These are phyloP conservation scores for Caenorhabditis parvicauda DNA, from an alignment of 2,888 invertebrate genomes.

Conservation along the genomic window DNA sequence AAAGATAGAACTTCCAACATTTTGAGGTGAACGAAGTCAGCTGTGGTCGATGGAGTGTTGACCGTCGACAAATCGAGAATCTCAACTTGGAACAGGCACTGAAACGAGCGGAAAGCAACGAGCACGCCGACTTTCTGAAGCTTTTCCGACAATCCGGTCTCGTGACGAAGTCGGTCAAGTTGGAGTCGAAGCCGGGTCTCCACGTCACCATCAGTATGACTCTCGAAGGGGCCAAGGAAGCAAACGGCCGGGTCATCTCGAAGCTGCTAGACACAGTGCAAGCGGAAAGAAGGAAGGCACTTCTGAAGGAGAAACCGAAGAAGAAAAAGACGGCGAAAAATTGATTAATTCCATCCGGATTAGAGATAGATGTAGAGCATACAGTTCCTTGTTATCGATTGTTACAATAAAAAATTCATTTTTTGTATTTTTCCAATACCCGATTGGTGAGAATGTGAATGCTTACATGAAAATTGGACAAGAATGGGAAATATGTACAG, in stretches of 20 bases:
- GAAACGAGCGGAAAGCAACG: constrained; percentile 13
- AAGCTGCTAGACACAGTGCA: constrained; percentile 26
- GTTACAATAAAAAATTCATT: background rate
- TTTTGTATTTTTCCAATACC: too few species aligned
- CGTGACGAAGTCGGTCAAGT: constrained; percentile 2
- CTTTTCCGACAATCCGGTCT: constrained; percentile 25
- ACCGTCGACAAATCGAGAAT: constrained; percentile 34
- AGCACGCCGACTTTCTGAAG: constrained; percentile 20
- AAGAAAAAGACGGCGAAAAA: constrained; percentile 4
- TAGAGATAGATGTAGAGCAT: too few species aligned
- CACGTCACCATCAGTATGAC: constrained; percentile 31
- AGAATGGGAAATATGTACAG: too few species aligned
- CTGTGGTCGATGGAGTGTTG: constrained; percentile 38
- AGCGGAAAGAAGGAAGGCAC: constrained; percentile 13
- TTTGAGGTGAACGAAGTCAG: constrained; percentile 47
- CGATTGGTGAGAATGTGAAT: too few species aligned
- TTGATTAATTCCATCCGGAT: background rate
- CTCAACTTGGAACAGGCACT: constrained; percentile 18
- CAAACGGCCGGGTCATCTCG: constrained; percentile 22
- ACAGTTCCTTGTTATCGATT: too few species aligned
- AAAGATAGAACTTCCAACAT: background rate
- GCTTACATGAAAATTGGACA: too few species aligned
- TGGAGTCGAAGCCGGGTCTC: constrained; percentile 28
- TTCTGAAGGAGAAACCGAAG: constrained; percentile 4
- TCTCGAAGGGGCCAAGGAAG: constrained; percentile 21